Evolutionary conservation across 2,113 vertebrate genomes (phyloP).

Genomic region (Misgurnus mizolepis): DNA sequence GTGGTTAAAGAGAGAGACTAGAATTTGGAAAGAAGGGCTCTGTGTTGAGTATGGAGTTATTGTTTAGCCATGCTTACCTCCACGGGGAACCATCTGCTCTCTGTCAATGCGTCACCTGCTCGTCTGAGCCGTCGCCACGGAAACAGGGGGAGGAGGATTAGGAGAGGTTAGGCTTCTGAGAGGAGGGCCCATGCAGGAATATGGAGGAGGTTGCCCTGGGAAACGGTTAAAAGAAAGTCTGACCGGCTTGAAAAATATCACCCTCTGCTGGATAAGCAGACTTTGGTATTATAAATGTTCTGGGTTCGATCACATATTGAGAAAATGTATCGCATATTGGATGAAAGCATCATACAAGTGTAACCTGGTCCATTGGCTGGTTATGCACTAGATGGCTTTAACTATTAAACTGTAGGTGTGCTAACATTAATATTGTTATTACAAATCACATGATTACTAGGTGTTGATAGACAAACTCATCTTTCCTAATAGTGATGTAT

Average conservation of each 20-base stretch:
- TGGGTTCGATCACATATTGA: too few relatives aligned
- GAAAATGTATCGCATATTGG: too few relatives aligned
- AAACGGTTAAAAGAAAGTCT: conserved; percentile 24
- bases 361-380: neutral
- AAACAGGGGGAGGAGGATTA: conserved; percentile 78
- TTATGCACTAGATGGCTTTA: neutral
- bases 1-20: conserved; percentile 61
- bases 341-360: too few relatives aligned
- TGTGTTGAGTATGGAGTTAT: conserved; percentile 87
- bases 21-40: conserved; percentile 64
- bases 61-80: conserved; percentile 91
- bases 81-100: conserved; percentile 97
- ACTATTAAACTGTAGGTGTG: neutral
- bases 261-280: conserved; percentile 67
- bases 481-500: conserved; percentile 13
- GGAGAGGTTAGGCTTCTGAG: conserved; percentile 71
- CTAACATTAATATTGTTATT: neutral
- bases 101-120: conserved; percentile 99
- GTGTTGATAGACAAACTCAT: conserved; percentile 18
- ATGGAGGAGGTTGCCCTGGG: conserved; percentile 54
- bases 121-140: conserved; percentile 87
- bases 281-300: too few relatives aligned
- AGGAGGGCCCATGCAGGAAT: conserved; percentile 61
- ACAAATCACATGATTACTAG: conserved; percentile 13
- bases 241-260: conserved; percentile 59